Conservation (phyloP, 2,888 invertebrate genomes). For the Cordilura impudica region DNA sequence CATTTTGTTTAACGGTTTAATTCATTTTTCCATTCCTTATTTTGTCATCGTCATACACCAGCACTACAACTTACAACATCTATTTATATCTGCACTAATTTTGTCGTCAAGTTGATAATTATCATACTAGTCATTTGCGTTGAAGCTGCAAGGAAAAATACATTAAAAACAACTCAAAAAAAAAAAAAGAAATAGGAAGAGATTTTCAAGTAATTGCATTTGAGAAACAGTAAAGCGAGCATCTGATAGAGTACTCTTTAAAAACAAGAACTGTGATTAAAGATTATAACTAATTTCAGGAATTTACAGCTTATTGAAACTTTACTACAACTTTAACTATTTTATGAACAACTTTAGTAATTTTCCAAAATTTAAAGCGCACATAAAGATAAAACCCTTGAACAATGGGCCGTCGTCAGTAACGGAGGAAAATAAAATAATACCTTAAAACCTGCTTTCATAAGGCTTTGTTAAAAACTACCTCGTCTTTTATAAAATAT, state of each 20-base stretch:
- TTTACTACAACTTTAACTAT: no score
- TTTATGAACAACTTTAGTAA: background rate
- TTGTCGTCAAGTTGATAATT: constrained; percentile 62
- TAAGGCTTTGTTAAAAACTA: no score
- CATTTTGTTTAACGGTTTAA: background rate
- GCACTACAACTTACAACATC: constrained; percentile 20
- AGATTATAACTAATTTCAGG: background rate
- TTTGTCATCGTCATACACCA: background rate
- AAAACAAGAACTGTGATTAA: background rate
- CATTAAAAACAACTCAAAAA: background rate
- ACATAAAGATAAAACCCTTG: no score
- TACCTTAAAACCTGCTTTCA: no score
- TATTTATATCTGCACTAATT: constrained; percentile 53
- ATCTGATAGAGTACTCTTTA: constrained; percentile 34
- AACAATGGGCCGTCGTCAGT: no score
- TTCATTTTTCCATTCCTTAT: background rate
- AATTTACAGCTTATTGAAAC: background rate
- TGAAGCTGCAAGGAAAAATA: background rate
- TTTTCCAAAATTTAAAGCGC: background rate
- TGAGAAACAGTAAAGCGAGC: constrained; percentile 35
- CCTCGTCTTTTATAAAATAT: no score
- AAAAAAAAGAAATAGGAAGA: constrained; percentile 22
- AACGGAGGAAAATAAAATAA: no score
- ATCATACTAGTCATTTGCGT: constrained; percentile 43
- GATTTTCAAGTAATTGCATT: constrained; percentile 58